Evolutionary conservation across 2,888 invertebrate genomes (phyloP), one percentile per base, ranked within the genome.

Genomic region (Sinelater perroti): DNA sequence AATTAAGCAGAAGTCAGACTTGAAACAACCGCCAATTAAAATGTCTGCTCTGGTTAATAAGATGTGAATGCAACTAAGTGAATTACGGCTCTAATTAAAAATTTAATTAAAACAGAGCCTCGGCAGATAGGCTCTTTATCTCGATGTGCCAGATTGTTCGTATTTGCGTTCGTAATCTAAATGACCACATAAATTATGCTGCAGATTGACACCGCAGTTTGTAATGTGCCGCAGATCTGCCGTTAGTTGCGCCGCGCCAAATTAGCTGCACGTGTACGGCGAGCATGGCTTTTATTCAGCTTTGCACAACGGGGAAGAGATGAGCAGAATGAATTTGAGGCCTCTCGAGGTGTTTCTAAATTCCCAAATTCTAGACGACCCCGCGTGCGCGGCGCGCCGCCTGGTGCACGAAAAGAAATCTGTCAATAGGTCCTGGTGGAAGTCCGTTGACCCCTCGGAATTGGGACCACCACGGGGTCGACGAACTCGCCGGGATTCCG

Each of bases 361-460:
- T n/a, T n/a, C n/a, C n/a, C n/a, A n/a, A n/a, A n/a, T n/a, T n/a
- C n/a, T n/a, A n/a, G n/a, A n/a, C n/a, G n/a, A n/a, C n/a, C n/a
- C n/a, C n/a, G n/a, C n/a, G n/a, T n/a, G n/a, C n/a, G n/a, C n/a
- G n/a, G n/a, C n/a, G n/a, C n/a, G n/a, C n/a, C n/a, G n/a, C n/a
- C n/a, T n/a, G n/a, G n/a, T n/a, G n/a, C 24, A 28, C 3, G 5
- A 28, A 28, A 28, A 28, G 28, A 35, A 35, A 35, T 8, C 11
- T 18, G 18, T 38, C 11, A 10, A 14, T 26, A 14, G 31, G 33
- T 21, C 8, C 21, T 11, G 21, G 20, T 35, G 45, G 52, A 47
- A 54, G 64, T 56, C 56, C 64, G 61, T 53, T 61, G 64, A 64
- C 57, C 62, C 59, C 56, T 38, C 36, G 51, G 60, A 62, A 64